Evolutionary conservation across 2,888 invertebrate species (phyloP), one percentile per base, ranked within the genome.

Genomic region (Strigamia crassipes): DNA sequence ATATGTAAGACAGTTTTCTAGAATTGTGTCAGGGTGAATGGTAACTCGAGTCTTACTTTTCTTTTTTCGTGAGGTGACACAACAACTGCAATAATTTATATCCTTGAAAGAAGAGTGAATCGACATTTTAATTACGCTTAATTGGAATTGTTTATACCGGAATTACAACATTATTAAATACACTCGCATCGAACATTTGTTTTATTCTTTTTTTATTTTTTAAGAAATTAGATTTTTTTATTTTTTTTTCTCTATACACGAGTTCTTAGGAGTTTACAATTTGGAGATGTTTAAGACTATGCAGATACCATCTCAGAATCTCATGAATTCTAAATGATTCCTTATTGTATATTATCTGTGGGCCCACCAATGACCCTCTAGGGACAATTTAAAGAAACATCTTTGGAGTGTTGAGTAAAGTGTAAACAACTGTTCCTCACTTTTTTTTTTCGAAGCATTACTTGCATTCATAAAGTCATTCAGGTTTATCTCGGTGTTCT

Each of bases 351-450:
- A 73, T 73, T 73, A 73, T 73, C 27, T 31, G 31, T 12, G 31
- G 73, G 12, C 31, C 27, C 73, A 73, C 73, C 73, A 73, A 73
- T 73, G 73, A 73, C 73, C 73, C 73, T 73, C 73, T 73, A 73
- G 73, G 73, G 27, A 8, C 73, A 73, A 73, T 73, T 73, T 73
- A 10, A 31, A 13, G 31, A 73, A 73, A 73, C 73, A 73, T 31
- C 31, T 31, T 73, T 31, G 12, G 31, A 23, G 73, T 73, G 73
- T 31, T 73, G 73, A 73, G 73, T 31, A 27, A 15, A 73, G 73
- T 73, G 73, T 73, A 73, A 73, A 73, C 73, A 73, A 73, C 27
- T 31, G 73, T 73, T 56, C n/a, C 31, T 73, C 73, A 73, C 31
- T 31, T 27, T 46, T 15, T n/a, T n/a, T 42, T 42, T 46, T 46